Evolutionary conservation across 2,888 invertebrate genomes (phyloP).

Genomic region (Calephelis perditalis): DNA sequence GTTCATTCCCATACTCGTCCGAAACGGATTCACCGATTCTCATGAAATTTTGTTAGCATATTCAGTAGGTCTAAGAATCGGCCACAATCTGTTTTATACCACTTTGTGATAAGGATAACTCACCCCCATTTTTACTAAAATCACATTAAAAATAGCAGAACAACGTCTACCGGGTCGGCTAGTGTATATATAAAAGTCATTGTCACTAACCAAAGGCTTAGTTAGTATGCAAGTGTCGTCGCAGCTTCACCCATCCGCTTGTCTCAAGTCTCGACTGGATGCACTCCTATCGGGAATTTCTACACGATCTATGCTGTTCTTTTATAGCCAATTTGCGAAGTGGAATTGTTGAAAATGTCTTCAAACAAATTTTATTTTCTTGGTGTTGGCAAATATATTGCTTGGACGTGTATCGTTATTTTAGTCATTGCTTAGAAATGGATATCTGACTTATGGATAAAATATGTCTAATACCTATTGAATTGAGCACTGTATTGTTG

Average conservation of each 20-base stretch:
- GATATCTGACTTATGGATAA: not conserved
- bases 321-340: conserved; percentile 27
- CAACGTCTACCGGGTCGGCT: no score
- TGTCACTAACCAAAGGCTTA: conserved; percentile 3
- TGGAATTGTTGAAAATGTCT: conserved; percentile 17
- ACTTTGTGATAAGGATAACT: no score
- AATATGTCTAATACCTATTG: no score
- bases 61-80: no score
- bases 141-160: no score
- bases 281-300: conserved; percentile 45
- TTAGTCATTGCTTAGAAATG: not conserved
- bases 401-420: conserved; percentile 16
- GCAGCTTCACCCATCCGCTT: conserved; percentile 22
- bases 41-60: no score
- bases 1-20: no score
- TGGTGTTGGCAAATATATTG: not conserved
- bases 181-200: not conserved
- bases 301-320: conserved; percentile 40
- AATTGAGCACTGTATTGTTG: no score
- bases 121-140: no score
- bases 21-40: no score
- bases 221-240: conserved; percentile 7
- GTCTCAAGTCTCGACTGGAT: conserved; percentile 48
- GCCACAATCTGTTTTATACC: no score
- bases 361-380: conserved; percentile 14